Percentiles rank a stretch among this genome's conserved stretches.
phyloP scores from a whole-genome alignment of 2,113 vertebrate genomes.

The Syrmaticus mikado region DNA sequence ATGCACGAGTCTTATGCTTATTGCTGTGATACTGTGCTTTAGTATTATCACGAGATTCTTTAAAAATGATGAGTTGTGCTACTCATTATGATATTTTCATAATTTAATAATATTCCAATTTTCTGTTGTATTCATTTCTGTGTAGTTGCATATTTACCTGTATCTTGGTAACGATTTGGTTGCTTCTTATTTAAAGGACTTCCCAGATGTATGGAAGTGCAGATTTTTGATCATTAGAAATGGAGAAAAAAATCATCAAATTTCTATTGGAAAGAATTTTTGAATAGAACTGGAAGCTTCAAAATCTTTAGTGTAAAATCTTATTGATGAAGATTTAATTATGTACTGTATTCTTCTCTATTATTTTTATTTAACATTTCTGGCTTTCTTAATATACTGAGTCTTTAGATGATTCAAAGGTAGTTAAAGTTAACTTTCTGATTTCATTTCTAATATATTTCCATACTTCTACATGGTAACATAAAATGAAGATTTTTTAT shows the following conservation, averaged over 20 bases:
- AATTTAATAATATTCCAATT: not conserved
- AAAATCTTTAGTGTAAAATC: not conserved
- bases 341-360: not conserved
- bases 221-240: not conserved
- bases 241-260: not conserved
- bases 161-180: not conserved
- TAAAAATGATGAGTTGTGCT: not conserved
- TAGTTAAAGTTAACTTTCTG: not conserved
- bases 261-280: not conserved
- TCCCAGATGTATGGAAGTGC: not conserved
- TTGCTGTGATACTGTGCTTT: not conserved
- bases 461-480: not conserved
- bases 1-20: not conserved
- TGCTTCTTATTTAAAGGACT: not conserved
- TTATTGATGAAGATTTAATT: not conserved
- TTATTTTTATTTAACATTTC: not conserved
- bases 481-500: not conserved
- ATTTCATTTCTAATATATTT: not conserved
- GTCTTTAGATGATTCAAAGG: not conserved
- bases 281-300: not conserved
- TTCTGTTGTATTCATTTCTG: not conserved
- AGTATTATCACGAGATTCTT: not conserved
- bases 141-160: not conserved
- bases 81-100: not conserved
- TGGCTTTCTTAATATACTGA: not conserved